Evolutionary conservation across 2,888 invertebrate genomes (phyloP).

Genomic region (Margaritifera margaritifera): DNA sequence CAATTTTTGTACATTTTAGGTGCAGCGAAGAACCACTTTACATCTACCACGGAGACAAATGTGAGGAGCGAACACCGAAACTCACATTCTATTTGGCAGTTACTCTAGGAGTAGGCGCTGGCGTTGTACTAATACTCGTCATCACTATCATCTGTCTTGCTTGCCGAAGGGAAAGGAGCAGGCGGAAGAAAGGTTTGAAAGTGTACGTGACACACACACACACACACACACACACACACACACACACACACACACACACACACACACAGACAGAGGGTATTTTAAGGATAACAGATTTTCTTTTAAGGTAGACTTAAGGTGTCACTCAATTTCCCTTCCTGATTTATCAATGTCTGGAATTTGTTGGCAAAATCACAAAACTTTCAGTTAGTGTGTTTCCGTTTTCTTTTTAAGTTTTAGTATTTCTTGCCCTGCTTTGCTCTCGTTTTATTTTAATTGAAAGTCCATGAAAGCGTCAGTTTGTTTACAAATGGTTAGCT

Average conservation of each 20-base stretch:
- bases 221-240: constrained; percentile 5
- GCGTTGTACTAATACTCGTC: not conserved
- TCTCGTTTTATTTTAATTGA: too few species aligned
- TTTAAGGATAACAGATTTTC: too few species aligned
- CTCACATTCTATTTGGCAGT: constrained; percentile 6
- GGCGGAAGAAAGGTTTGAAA: not conserved
- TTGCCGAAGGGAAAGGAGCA: not conserved
- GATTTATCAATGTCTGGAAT: too few species aligned
- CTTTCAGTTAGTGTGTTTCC: too few species aligned
- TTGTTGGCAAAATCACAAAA: too few species aligned
- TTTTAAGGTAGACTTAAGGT: too few species aligned
- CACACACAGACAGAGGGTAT: constrained; percentile 7
- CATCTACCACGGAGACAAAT: constrained; percentile 8
- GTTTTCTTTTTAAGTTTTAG: too few species aligned
- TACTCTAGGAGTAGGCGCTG: constrained; percentile 3
- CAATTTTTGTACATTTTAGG: too few species aligned
- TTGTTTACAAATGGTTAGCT: too few species aligned
- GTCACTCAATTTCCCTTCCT: too few species aligned
- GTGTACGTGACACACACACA: not conserved
- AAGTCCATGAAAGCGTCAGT: too few species aligned
- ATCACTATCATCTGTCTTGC: not conserved
- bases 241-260: constrained; percentile 12
- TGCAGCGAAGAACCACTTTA: not conserved
- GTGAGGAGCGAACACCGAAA: constrained; percentile 5
- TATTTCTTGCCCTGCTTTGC: too few species aligned